Conservation (phyloP, 2,113 vertebrate species). For the Poecilia latipinna region DNA sequence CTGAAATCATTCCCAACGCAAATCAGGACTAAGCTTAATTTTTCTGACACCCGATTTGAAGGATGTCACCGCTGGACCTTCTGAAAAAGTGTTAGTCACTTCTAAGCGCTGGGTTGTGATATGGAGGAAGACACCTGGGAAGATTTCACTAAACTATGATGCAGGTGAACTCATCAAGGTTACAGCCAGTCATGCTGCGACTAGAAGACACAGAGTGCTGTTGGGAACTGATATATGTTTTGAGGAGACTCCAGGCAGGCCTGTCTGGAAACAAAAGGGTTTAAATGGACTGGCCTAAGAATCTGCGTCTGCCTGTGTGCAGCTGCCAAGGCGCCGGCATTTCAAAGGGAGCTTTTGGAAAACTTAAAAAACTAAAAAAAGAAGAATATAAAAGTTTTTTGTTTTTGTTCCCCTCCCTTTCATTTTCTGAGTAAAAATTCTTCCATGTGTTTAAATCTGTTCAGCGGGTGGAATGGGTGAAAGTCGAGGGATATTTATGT, state of each 20-base stretch:
- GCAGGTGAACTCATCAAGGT: constrained; percentile 39
- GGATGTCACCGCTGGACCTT: background rate
- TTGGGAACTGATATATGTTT: constrained; percentile 33
- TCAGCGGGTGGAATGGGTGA: constrained; percentile 10
- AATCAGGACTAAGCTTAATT: constrained; percentile 1
- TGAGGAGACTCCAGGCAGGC: constrained; percentile 25
- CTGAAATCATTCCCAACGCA: constrained; percentile 26
- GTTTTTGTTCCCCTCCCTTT: constrained; percentile 7
- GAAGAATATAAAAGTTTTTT: constrained; percentile 40
- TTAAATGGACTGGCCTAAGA: constrained; percentile 27
- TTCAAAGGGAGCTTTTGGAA: constrained; percentile 47
- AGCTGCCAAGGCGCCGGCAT: constrained; percentile 47
- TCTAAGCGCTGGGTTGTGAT: background rate
- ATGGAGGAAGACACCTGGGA: constrained; percentile 53
- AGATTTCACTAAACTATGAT: constrained; percentile 38
- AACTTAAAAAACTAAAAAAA: constrained; percentile 18
- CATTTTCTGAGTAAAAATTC: constrained; percentile 33
- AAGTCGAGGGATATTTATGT: constrained; percentile 44
- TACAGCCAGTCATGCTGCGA: constrained; percentile 21
- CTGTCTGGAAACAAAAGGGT: constrained; percentile 31
- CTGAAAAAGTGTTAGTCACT: background rate
- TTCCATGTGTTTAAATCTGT: constrained; percentile 39
- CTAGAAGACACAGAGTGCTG: constrained; percentile 35
- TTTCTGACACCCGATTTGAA: constrained; percentile 4
- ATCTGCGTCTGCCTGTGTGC: constrained; percentile 12